phyloP scores from a whole-genome alignment of 2,113 vertebrate species.

The Caracal caracal region DNA sequence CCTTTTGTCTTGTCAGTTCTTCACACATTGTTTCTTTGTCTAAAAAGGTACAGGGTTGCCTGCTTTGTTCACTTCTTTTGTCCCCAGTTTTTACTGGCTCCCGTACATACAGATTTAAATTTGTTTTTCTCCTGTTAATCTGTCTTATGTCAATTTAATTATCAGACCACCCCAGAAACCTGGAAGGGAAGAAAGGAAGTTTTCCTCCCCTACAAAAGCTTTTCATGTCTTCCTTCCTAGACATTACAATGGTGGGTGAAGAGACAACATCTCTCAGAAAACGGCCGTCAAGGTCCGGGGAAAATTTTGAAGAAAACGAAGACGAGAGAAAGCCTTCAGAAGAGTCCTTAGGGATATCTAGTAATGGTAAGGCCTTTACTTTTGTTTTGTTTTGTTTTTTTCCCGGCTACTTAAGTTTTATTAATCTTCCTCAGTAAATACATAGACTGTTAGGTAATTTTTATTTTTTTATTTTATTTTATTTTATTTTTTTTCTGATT shows the following conservation, averaged over 20 bases:
- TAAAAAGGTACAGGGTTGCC: not conserved
- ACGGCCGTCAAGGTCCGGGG: constrained; percentile 71
- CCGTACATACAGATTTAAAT: not conserved
- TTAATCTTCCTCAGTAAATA: not conserved
- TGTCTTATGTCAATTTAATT: not conserved
- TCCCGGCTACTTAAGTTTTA: not conserved
- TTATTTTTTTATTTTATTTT: too few relatives aligned
- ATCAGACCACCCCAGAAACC: not conserved
- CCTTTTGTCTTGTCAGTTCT: not conserved
- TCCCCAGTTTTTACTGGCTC: not conserved
- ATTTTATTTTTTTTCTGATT: too few relatives aligned
- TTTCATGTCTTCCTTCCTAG: constrained; percentile 43
- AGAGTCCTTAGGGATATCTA: constrained; percentile 64
- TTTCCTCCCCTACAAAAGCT: not conserved
- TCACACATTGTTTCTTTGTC: not conserved
- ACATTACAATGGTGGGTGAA: constrained; percentile 78
- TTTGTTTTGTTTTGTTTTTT: not conserved
- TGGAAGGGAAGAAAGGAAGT: not conserved
- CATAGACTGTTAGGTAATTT: not conserved
- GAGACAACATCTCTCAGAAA: constrained; percentile 81
- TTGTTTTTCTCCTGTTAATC: not conserved
- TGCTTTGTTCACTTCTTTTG: not conserved
- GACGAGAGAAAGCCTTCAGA: constrained; percentile 41
- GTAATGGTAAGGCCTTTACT: constrained; percentile 81
- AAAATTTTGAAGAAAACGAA: constrained; percentile 71